These are phyloP conservation scores for Ahaetulla prasina DNA, from an alignment of 2,113 vertebrate genomes.

Conservation along the genomic window DNA sequence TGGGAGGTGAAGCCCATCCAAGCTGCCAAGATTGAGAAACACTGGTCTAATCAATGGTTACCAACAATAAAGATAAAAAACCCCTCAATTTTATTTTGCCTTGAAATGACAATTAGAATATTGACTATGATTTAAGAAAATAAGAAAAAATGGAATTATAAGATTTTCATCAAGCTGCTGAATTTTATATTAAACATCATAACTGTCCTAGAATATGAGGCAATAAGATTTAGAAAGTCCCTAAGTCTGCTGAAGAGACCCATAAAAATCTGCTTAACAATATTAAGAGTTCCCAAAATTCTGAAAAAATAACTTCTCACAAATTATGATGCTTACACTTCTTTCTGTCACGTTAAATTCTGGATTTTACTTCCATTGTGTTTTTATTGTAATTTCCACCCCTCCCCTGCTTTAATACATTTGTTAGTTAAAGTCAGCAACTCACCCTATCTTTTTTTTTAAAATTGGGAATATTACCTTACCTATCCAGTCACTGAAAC, in stretches of 20 bases:
- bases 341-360: conserved; percentile 3
- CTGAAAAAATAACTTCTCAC: conserved; percentile 21
- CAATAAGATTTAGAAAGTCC: neutral
- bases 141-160: neutral
- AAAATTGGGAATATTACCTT: conserved; percentile 6
- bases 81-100: neutral
- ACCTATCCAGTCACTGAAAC: neutral
- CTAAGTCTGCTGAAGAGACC: neutral
- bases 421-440: conserved; percentile 5
- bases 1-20: neutral
- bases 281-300: neutral
- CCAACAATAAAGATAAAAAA: neutral
- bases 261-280: neutral
- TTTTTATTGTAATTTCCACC: neutral
- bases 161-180: neutral
- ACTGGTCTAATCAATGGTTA: neutral
- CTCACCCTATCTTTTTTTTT: conserved; percentile 25
- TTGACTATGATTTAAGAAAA: neutral
- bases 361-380: conserved; percentile 17
- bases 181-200: neutral
- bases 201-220: neutral
- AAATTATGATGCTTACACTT: conserved; percentile 19
- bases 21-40: neutral
- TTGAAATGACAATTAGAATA: neutral
- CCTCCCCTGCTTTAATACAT: neutral